A percentile compares a stretch with the other conserved stretches of the same genome.
Conservation (phyloP, 1,140 invertebrate species). For the Drosophila kanapiae region DNA sequence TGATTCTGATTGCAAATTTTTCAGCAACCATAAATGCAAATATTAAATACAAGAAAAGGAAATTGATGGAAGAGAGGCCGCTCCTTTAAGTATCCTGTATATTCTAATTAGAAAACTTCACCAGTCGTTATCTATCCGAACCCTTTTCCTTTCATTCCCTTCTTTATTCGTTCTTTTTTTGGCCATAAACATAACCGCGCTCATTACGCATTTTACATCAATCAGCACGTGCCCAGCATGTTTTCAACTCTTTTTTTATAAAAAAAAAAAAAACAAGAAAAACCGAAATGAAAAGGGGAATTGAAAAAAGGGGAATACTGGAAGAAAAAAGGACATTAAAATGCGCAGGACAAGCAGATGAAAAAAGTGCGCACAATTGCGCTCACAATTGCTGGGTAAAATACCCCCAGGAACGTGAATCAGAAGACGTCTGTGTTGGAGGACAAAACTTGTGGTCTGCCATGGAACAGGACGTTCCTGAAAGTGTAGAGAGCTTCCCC, state of each 20-base stretch:
- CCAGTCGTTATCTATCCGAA: conserved; percentile 59
- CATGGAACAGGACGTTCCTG: conserved; percentile 7
- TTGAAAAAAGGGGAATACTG: conserved; percentile 14
- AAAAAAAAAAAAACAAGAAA: conserved; percentile 30
- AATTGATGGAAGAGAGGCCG: not conserved
- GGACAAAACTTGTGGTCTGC: not conserved
- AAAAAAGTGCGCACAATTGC: conserved; percentile 73
- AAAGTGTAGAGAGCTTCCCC: conserved; percentile 17
- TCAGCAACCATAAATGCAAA: not conserved
- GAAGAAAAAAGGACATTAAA: conserved; percentile 52
- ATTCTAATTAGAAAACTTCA: conserved; percentile 77
- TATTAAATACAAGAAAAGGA: not conserved
- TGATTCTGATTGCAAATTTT: not conserved
- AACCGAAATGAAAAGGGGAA: conserved; percentile 4
- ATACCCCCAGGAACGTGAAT: conserved; percentile 51
- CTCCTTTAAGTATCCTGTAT: conserved; percentile 36
- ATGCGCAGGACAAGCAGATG: conserved; percentile 52
- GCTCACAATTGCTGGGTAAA: conserved; percentile 63
- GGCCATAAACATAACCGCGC: conserved; percentile 69
- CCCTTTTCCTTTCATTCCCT: conserved; percentile 21
- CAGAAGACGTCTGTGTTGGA: conserved; percentile 17
- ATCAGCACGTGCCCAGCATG: conserved; percentile 81
- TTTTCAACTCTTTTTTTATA: conserved; percentile 63
- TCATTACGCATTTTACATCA: conserved; percentile 82
- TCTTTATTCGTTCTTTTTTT: conserved; percentile 3